Evolutionary conservation across 2,888 invertebrate species (phyloP).

Genomic region (Apotomis betuletana): DNA sequence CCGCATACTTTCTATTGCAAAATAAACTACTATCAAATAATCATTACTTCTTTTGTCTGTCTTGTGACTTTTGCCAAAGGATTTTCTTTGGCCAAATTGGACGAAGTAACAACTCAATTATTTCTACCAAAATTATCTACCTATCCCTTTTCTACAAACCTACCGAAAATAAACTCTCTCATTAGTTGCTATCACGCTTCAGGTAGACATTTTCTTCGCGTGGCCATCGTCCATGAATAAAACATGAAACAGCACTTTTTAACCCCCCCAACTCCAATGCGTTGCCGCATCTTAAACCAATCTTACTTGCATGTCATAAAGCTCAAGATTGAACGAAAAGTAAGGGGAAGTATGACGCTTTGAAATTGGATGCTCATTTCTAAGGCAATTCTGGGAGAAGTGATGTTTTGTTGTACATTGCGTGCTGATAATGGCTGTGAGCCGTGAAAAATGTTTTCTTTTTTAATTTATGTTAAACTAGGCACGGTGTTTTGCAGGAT

Average conservation of each 20-base stretch:
- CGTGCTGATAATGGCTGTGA: slow-evolving; percentile 36
- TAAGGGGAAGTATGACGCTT: background rate
- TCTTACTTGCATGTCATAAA: background rate
- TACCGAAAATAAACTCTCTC: slow-evolving; percentile 23
- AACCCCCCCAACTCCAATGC: background rate
- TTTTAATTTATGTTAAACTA: slow-evolving; percentile 10
- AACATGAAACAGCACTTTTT: slow-evolving; percentile 14
- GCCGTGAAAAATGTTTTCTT: slow-evolving; percentile 8
- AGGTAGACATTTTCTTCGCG: slow-evolving; percentile 37
- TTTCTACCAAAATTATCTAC: slow-evolving; percentile 6
- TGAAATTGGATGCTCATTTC: background rate
- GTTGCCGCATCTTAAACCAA: background rate
- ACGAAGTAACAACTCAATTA: background rate
- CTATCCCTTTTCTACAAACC: slow-evolving; percentile 2
- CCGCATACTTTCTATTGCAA: too few relatives aligned
- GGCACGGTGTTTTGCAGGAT: background rate
- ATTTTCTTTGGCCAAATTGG: background rate
- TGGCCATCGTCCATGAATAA: slow-evolving; percentile 36
- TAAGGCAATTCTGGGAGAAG: slow-evolving; percentile 32
- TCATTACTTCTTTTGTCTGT: too few relatives aligned
- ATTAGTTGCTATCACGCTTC: slow-evolving; percentile 29
- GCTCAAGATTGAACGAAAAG: background rate
- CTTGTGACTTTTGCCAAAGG: too few relatives aligned
- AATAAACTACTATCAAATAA: too few relatives aligned
- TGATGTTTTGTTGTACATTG: slow-evolving; percentile 30